phyloP scores from a whole-genome alignment of 2,888 invertebrate species.

The Harpalus rufipes region DNA sequence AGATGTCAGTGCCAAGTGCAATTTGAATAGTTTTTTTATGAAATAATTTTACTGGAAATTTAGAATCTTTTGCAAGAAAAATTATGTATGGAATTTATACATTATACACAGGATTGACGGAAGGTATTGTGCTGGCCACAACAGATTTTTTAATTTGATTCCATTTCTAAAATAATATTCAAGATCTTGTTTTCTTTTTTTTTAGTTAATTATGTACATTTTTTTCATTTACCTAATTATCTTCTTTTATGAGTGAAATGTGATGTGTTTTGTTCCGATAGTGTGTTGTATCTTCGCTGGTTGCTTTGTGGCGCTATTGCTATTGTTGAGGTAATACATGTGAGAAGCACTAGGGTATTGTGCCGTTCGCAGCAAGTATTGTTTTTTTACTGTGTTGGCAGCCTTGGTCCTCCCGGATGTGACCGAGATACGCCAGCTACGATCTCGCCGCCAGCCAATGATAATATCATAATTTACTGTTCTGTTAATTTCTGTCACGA shows the following conservation, averaged over 20 bases:
- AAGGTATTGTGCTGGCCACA: too few relatives aligned
- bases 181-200: too few relatives aligned
- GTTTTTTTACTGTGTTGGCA: conserved; percentile 39
- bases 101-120: too few relatives aligned
- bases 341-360: conserved; percentile 33
- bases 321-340: conserved; percentile 36
- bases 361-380: conserved; percentile 22
- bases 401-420: conserved; percentile 30
- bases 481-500: conserved; percentile 59
- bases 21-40: too few relatives aligned
- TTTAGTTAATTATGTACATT: not conserved
- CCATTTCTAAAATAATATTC: too few relatives aligned
- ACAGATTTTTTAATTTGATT: too few relatives aligned
- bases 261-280: conserved; percentile 2
- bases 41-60: too few relatives aligned
- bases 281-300: conserved; percentile 13
- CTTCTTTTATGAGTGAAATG: not conserved
- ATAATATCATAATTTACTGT: conserved; percentile 63
- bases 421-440: conserved; percentile 38
- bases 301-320: conserved; percentile 9
- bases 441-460: conserved; percentile 10
- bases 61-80: too few relatives aligned
- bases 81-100: too few relatives aligned
- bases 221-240: not conserved
- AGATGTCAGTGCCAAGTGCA: too few relatives aligned